Evolutionary conservation across 23 tunicate species (phyloP).

Genomic region (Oikopleura albicans): DNA sequence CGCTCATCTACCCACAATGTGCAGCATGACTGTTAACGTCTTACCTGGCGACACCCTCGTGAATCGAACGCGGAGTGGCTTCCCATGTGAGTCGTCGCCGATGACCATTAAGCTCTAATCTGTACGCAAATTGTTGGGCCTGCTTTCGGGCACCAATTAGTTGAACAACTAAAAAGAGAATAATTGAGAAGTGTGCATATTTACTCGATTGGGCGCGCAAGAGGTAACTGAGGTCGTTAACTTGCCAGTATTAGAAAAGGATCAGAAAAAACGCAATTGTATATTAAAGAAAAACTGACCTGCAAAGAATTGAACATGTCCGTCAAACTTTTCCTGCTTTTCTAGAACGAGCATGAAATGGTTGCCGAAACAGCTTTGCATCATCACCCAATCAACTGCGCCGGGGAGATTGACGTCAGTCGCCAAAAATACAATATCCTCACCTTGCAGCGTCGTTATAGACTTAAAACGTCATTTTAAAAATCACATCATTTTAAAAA

Average conservation of each 20-base stretch:
- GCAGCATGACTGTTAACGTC: no score
- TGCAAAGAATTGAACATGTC: constrained; percentile 87
- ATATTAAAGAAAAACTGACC: neutral
- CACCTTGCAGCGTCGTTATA: constrained; percentile 34
- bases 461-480: no score
- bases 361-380: constrained; percentile 87
- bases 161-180: constrained; percentile 33
- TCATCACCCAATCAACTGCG: constrained; percentile 99
- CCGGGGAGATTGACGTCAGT: constrained; percentile 89
- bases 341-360: constrained; percentile 92
- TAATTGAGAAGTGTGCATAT: no score
- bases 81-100: constrained; percentile 91
- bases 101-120: constrained; percentile 83
- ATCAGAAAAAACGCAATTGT: no score
- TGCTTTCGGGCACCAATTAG: constrained; percentile 78
- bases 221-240: no score
- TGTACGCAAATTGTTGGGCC: constrained; percentile 81
- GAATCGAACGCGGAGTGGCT: constrained; percentile 96
- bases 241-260: no score
- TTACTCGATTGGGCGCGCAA: no score
- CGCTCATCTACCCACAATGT: no score
- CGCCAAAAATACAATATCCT: constrained; percentile 87
- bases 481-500: no score
- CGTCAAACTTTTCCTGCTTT: constrained; percentile 77
- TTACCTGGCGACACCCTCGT: constrained; percentile 56